Base-by-base conservation (phyloP, 2,888 invertebrate species). In the Idaea dimidiata region DNA sequence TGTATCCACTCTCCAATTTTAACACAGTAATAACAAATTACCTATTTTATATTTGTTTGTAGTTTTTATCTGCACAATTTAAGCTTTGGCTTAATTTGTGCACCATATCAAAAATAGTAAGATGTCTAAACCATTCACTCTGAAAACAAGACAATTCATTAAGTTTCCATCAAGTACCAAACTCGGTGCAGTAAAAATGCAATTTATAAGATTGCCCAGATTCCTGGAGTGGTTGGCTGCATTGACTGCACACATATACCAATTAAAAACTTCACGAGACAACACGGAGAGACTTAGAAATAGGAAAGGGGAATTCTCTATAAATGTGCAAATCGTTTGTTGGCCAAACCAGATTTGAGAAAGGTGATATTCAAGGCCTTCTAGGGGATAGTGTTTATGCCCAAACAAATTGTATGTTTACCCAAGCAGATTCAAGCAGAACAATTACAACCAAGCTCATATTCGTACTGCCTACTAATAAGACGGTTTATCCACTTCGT, bases 301-400 rank as follows among this genome's bases (percentile, higher is more conserved):
- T 64, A 68, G 72, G 62, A 74, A 74, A 66, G 65, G 67, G 54
- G 71, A 72, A 62, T 70, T 72, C 62, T 71, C 74, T 16, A 62
- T 74, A 58, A 72, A 72, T 70, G 69, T 67, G 65, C 70, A 8
- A 65, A n/a, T n/a, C n/a, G n/a, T n/a, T n/a, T n/a, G n/a, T n/a
- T n/a, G n/a, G 68, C n/a, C 67, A 67, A 55, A 61, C 61, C 58
- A 16, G 64, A 59, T 54, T 54, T 10, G 54, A 54, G 54, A 14
- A 54, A 54, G 24, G 57, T 8, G 31, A 57, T 57, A 57, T 57
- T 32, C 24, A 17, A 57, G 57, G 57, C 18, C 57, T 57, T 57
- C 16, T 57, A 24, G 57, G 57, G 18, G 57, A 57, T 24, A 57
- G 57, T 57, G 57, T 17, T 18, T 57, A 57, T 16, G 57, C 57